Evolutionary conservation across 2,797 vertebrate species (phyloP).

Genomic region (Mionectes olivaceus): DNA sequence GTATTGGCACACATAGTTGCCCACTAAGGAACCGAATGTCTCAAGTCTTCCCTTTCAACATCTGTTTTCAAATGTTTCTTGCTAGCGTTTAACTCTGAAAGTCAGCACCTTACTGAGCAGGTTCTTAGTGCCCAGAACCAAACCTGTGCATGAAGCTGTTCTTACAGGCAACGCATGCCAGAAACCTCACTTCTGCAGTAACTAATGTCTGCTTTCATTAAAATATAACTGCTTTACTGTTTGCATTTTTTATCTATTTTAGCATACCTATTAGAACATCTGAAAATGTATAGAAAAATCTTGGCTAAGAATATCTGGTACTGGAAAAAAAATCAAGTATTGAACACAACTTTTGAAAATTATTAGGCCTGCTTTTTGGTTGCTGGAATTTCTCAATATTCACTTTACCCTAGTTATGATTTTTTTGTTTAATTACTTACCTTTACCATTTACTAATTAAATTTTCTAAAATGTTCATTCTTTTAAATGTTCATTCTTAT

Average conservation of each 20-base stretch:
- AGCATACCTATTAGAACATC: background rate
- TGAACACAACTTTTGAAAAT: background rate
- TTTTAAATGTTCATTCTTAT: background rate
- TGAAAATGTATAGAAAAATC: background rate
- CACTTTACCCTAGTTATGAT: background rate
- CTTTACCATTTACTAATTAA: background rate
- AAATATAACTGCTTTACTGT: background rate
- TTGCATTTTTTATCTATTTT: background rate
- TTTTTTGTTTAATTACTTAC: background rate
- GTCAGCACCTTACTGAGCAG: background rate
- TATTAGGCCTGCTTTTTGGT: background rate
- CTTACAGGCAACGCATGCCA: rapidly evolving
- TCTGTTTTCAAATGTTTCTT: background rate
- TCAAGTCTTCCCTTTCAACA: background rate
- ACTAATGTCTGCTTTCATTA: background rate
- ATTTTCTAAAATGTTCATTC: background rate
- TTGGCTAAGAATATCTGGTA: background rate
- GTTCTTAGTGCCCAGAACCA: rapidly evolving
- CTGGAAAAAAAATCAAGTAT: background rate
- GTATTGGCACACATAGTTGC: background rate
- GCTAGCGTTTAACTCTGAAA: background rate
- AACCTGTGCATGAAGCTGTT: background rate
- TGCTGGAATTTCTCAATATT: background rate
- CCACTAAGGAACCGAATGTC: background rate
- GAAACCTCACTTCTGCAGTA: background rate